Percentiles rank a stretch among this genome's conserved stretches.
These are phyloP conservation scores for Tryphoninae sp. DNA, from an alignment of 2,888 invertebrate species.

Conservation along the genomic window DNA sequence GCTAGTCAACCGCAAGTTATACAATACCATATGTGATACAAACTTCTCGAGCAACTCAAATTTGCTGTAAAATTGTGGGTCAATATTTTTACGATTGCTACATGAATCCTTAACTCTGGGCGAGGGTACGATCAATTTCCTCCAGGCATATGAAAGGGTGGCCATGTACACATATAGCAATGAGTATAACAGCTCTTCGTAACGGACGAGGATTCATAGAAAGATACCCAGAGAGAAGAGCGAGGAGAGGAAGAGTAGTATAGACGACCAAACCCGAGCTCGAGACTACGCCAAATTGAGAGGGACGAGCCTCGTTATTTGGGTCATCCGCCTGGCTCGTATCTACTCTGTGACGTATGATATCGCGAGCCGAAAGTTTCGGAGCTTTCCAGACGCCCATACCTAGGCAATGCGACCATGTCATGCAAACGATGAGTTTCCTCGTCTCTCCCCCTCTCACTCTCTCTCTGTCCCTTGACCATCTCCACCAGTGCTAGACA, in stretches of 20 bases:
- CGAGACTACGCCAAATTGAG: constrained; percentile 50
- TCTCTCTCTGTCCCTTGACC: constrained; percentile 1
- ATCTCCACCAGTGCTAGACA: constrained; percentile 13
- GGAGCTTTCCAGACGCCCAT: constrained; percentile 44
- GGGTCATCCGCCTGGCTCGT: constrained; percentile 57
- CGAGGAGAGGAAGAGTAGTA: constrained; percentile 6
- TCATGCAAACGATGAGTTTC: constrained; percentile 43
- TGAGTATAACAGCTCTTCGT: background rate
- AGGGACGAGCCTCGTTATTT: constrained; percentile 58
- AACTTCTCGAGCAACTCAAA: background rate
- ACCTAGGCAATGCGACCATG: constrained; percentile 27
- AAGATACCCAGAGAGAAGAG: constrained; percentile 7
- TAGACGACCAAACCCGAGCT: constrained; percentile 14
- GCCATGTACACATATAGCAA: background rate
- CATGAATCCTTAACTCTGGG: background rate
- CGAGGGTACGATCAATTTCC: constrained; percentile 3
- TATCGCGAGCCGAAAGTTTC: constrained; percentile 52
- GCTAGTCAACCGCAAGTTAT: background rate
- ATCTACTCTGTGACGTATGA: constrained; percentile 48
- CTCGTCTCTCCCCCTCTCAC: constrained; percentile 22
- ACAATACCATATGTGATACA: background rate
- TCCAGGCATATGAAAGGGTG: background rate
- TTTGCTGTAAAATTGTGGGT: background rate
- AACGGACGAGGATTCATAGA: constrained; percentile 1
- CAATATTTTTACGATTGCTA: constrained; percentile 3